Percentiles rank a stretch among this genome's conserved stretches.
These are phyloP conservation scores for Thyatira batis DNA, from an alignment of 2,888 invertebrate species.

Conservation along the genomic window DNA sequence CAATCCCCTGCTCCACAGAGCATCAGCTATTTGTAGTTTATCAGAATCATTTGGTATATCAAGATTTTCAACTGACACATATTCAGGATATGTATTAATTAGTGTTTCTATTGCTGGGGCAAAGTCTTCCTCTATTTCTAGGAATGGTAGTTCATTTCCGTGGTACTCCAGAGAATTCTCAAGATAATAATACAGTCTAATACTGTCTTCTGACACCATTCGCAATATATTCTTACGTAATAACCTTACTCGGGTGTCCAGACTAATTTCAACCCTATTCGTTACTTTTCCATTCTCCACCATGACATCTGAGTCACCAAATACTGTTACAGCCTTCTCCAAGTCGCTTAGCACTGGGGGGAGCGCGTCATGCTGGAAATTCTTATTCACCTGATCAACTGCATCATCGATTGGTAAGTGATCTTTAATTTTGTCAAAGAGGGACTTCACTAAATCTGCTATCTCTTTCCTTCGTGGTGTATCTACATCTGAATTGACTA, in stretches of 20 bases:
- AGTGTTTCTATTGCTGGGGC: conserved; percentile 88
- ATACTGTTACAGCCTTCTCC: conserved; percentile 87
- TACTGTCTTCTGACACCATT: conserved; percentile 84
- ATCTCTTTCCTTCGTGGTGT: conserved; percentile 77
- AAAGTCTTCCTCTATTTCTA: conserved; percentile 87
- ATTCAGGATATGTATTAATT: conserved; percentile 89
- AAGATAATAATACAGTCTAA: conserved; percentile 89
- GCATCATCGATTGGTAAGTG: conserved; percentile 88
- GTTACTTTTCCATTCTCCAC: conserved; percentile 82
- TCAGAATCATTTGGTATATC: conserved; percentile 84
- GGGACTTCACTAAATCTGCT: conserved; percentile 69
- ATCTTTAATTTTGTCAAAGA: conserved; percentile 83
- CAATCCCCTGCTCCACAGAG: conserved; percentile 92
- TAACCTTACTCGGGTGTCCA: conserved; percentile 84
- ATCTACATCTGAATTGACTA: conserved; percentile 82
- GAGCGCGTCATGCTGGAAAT: conserved; percentile 92
- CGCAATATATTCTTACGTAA: conserved; percentile 80
- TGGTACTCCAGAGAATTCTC: conserved; percentile 95
- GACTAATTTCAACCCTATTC: conserved; percentile 85
- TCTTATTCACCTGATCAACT: conserved; percentile 93
- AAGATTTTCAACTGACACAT: conserved; percentile 86
- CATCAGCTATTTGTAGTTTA: conserved; percentile 85
- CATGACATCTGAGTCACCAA: conserved; percentile 88
- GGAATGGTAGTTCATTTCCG: conserved; percentile 85
- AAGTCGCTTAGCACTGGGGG: conserved; percentile 89